Conservation (phyloP, 1,140 invertebrate genomes). For the Dendroctonus ponderosae region DNA sequence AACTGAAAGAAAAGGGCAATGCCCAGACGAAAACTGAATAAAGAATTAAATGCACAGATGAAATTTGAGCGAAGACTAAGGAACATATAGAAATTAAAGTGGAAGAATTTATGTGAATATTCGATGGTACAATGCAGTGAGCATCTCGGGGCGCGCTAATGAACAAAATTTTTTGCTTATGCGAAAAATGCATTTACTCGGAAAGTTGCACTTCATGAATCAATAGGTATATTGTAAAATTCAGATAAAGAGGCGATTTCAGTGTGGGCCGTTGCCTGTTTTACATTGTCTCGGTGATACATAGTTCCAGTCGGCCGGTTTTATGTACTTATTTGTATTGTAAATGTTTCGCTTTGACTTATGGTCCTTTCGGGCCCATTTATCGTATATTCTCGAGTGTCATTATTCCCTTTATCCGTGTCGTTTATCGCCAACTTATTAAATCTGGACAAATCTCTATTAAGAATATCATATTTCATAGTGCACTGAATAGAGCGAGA, state of each 20-base stretch:
- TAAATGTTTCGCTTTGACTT: slow-evolving; percentile 35
- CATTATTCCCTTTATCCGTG: slow-evolving; percentile 7
- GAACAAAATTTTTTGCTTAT: not conserved
- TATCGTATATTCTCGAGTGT: slow-evolving; percentile 6
- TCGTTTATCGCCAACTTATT: not conserved
- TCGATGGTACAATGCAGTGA: too few species aligned
- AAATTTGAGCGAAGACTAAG: too few species aligned
- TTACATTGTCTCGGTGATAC: slow-evolving; percentile 27
- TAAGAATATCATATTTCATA: not conserved
- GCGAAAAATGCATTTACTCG: slow-evolving; percentile 19
- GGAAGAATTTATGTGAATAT: too few species aligned
- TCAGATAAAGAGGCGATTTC: slow-evolving; percentile 29
- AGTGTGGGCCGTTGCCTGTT: slow-evolving; percentile 32
- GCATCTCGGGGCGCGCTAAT: too few species aligned
- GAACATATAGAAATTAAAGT: too few species aligned
- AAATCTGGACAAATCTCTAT: not conserved
- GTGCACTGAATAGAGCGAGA: not conserved
- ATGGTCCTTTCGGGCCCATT: slow-evolving; percentile 23
- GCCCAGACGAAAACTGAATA: too few species aligned
- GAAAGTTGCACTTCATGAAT: slow-evolving; percentile 34
- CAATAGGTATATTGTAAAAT: slow-evolving; percentile 32
- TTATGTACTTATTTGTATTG: slow-evolving; percentile 37
- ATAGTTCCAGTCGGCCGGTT: slow-evolving; percentile 29
- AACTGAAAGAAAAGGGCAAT: too few species aligned
- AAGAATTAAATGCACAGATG: too few species aligned